A percentile compares a stretch with the other conserved stretches of the same genome.
These are phyloP conservation scores for Dicrurus megarhynchus DNA, from an alignment of 2,113 vertebrate species.

Conservation along the genomic window DNA sequence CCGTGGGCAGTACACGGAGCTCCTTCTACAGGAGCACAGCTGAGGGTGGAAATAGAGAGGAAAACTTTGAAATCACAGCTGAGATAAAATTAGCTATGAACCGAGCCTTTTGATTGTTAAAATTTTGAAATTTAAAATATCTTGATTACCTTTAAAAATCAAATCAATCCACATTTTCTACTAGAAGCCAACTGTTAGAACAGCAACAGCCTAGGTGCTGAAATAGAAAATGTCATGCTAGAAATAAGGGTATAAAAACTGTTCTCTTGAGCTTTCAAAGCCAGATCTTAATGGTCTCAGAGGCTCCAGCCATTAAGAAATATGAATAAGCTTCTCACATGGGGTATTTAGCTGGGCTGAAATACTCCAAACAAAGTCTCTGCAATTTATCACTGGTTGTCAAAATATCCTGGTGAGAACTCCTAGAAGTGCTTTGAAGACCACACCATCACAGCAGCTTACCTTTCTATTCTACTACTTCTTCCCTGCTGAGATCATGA, in stretches of 20 bases:
- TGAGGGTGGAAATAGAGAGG: background rate
- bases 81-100: background rate
- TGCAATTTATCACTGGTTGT: background rate
- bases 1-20: background rate
- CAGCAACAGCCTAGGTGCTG: background rate
- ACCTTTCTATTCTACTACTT: background rate
- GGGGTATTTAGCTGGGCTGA: background rate
- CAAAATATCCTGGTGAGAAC: background rate
- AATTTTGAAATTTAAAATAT: background rate
- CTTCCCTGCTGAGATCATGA: background rate
- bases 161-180: background rate
- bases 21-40: background rate
- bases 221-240: background rate
- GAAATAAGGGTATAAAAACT: background rate
- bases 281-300: background rate
- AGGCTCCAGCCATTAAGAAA: background rate
- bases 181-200: background rate
- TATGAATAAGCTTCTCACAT: background rate
- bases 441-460: background rate
- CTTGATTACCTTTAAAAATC: background rate
- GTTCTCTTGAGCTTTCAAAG: background rate
- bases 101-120: background rate
- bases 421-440: background rate
- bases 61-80: background rate
- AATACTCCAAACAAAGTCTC: background rate